A percentile compares a stretch with the other conserved stretches of the same genome.
These are phyloP conservation scores for Spodoptera picta DNA, from an alignment of 2,888 invertebrate genomes.

Conservation along the genomic window DNA sequence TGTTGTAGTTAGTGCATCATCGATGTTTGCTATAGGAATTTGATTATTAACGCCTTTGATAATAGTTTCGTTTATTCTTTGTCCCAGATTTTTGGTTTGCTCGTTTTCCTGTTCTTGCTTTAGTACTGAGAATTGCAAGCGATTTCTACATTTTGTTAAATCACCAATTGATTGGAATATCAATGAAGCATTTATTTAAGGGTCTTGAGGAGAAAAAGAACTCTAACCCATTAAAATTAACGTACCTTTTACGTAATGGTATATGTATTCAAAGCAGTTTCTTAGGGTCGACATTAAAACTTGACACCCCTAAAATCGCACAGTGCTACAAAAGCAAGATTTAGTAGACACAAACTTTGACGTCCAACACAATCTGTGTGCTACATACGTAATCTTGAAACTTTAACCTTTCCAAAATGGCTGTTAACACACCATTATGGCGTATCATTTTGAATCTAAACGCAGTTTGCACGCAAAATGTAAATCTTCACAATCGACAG, in stretches of 20 bases:
- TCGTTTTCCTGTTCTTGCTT: too few relatives aligned
- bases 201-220: too few relatives aligned
- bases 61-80: too few relatives aligned
- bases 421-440: conserved; percentile 44
- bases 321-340: conserved; percentile 25
- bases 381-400: conserved; percentile 36
- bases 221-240: too few relatives aligned
- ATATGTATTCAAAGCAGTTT: background rate
- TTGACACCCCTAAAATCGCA: conserved; percentile 22
- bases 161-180: too few relatives aligned
- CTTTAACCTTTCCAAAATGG: conserved; percentile 47
- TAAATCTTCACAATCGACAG: conserved; percentile 45
- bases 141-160: too few relatives aligned
- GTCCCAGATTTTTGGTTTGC: too few relatives aligned
- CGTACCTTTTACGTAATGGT: too few relatives aligned
- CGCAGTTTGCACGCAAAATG: conserved; percentile 44
- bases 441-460: conserved; percentile 48
- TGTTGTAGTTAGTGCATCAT: conserved; percentile 1
- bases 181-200: too few relatives aligned
- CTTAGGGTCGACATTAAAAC: background rate
- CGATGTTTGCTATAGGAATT: background rate
- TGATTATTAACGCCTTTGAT: too few relatives aligned
- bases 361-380: conserved; percentile 36
- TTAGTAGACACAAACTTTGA: conserved; percentile 30
- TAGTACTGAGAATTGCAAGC: too few relatives aligned